A percentile compares a stretch with the other conserved stretches of the same genome.
Evolutionary conservation across 2,888 invertebrate species (phyloP).

Genomic region (Drosophila helvetica): DNA sequence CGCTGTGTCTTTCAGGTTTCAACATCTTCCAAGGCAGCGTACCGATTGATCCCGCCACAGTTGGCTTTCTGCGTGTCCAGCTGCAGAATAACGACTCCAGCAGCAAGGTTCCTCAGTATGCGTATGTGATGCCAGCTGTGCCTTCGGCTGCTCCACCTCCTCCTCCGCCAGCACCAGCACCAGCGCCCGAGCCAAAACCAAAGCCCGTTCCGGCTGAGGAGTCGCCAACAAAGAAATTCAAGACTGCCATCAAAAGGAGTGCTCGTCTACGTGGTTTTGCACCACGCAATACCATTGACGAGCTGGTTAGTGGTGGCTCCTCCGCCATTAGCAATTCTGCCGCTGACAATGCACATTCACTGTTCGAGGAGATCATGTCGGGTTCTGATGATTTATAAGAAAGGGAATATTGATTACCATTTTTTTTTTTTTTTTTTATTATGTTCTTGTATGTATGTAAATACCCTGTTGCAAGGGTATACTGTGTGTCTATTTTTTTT

Average conservation of each 20-base stretch:
- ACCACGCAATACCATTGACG: constrained; percentile 35
- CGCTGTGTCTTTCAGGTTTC: constrained; percentile 64
- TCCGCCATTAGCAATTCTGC: constrained; percentile 29
- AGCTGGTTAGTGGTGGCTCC: constrained; percentile 48
- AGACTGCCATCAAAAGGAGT: constrained; percentile 17
- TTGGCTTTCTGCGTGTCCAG: constrained; percentile 44
- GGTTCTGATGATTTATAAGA: constrained; percentile 62
- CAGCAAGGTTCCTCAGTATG: constrained; percentile 48
- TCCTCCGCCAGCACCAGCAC: neutral
- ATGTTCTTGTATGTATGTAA: neutral
- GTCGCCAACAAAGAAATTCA: constrained; percentile 51
- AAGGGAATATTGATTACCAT: neutral
- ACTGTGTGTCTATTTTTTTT: constrained; percentile 6
- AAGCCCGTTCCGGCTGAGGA: constrained; percentile 9
- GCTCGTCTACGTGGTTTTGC: constrained; percentile 18
- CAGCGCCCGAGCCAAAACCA: neutral
- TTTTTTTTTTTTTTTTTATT: constrained; percentile 1
- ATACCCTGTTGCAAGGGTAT: neutral
- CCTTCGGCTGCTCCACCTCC: neutral
- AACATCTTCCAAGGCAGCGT: constrained; percentile 74
- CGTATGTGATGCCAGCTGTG: constrained; percentile 36
- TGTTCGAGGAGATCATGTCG: constrained; percentile 63
- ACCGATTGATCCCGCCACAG: constrained; percentile 56
- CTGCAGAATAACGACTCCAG: constrained; percentile 49
- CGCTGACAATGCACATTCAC: constrained; percentile 49